Base-by-base conservation (phyloP, 2,113 vertebrate species). In the Castor canadensis region DNA sequence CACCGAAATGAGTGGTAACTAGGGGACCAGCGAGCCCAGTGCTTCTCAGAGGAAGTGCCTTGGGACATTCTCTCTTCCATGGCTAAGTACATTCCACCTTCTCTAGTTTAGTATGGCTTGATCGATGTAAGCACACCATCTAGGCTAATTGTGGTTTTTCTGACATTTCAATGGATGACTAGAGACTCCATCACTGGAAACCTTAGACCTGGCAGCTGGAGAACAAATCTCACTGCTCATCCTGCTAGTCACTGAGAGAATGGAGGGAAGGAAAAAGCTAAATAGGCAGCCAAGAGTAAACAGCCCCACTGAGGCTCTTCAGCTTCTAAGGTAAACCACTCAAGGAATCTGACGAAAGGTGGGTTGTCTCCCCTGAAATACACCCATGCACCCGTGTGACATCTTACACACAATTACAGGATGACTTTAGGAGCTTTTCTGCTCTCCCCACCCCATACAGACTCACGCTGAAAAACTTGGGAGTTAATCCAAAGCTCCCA, bases 51-150 rank as follows among this genome's bases (percentile, higher is more conserved):
- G 30, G 11, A 58, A 81, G 35, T 5, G 32, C 69, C 11, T 40
- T 1, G 26, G 64, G 47, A 19, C 38, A 62, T 71, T 13, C 66
- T 45, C 62, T 52, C 56, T 16, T 54, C 32, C 52, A 26, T 1
- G 8, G 49, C 5, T 10, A 17, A 11, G 9, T 26, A 5, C 8
- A 1, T 19, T 8, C 16, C n/a, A 11, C 1, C 43, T 30, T 15
- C 30, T 52, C 32, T 4, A 43, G 35, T 35, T 64, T 30, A 45
- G 26, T 9, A 20, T 9, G 43, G 38, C 49, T 20, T 1, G 1
- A 6, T 22, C 58, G 7, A 20, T 22, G 8, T 13, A 16, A 40
- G 49, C 75, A 16, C 24, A 24, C 52, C 11, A 5, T 45, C 60
- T 54, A 5, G 30, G 73, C 10, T n/a, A 54, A 66, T 43, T 13